A percentile compares a stretch with the other conserved stretches of the same genome.
These are phyloP conservation scores for Dynastes grantii DNA, from an alignment of 2,888 invertebrate species.

Conservation along the genomic window DNA sequence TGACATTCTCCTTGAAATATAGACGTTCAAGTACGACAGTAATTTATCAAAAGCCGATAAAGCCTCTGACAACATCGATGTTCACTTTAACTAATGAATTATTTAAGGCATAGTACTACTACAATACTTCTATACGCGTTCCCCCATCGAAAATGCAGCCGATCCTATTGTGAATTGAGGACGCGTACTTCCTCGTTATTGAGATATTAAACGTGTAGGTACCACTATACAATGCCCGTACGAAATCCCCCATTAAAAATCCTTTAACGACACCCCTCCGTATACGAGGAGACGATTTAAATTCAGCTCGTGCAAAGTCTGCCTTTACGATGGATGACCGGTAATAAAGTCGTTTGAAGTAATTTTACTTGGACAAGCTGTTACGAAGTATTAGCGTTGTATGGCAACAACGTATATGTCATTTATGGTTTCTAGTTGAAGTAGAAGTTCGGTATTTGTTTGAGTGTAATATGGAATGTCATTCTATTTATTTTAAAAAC, in stretches of 20 bases:
- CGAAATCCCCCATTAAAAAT: constrained; percentile 33
- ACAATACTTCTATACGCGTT: constrained; percentile 3
- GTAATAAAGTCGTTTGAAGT: constrained; percentile 34
- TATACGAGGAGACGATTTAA: constrained; percentile 22
- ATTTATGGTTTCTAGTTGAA: no score
- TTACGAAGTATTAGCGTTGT: neutral
- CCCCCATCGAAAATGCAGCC: constrained; percentile 6
- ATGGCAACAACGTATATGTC: no score
- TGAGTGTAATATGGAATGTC: no score
- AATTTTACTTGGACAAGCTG: constrained; percentile 33
- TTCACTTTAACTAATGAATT: constrained; percentile 30
- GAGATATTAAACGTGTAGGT: constrained; percentile 12
- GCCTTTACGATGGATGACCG: constrained; percentile 29
- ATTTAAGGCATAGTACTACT: constrained; percentile 13
- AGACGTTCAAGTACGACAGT: neutral
- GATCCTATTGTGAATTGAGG: constrained; percentile 7
- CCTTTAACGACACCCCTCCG: constrained; percentile 2
- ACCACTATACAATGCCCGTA: constrained; percentile 6
- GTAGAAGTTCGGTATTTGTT: no score
- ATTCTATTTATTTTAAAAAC: no score
- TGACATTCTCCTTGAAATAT: neutral
- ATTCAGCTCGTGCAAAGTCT: constrained; percentile 26
- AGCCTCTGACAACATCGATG: constrained; percentile 20
- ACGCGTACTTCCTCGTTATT: constrained; percentile 19
- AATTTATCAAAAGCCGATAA: constrained; percentile 15